Evolutionary conservation across 2,888 invertebrate species (phyloP).

Genomic region (Oithona nana): DNA sequence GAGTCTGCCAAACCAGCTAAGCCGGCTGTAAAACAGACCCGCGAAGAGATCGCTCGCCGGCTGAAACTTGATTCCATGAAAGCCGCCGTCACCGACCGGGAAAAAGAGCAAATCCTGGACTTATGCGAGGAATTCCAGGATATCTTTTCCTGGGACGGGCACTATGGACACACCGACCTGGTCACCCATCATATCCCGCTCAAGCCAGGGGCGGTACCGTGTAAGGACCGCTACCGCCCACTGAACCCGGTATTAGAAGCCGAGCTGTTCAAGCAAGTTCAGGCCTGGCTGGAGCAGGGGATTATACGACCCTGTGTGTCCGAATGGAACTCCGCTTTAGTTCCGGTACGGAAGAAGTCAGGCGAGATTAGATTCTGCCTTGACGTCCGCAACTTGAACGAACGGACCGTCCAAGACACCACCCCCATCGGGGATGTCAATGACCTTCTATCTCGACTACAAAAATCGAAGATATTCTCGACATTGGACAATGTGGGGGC

Average conservation of each 20-base stretch:
- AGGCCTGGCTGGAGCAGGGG: background rate
- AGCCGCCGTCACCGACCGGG: too few relatives aligned
- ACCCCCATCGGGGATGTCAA: background rate
- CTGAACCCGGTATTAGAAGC: background rate
- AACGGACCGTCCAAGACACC: background rate
- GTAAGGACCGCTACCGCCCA: too few relatives aligned
- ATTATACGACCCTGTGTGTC: background rate
- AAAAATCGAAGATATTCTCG: background rate
- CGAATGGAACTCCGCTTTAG: slow-evolving; percentile 11
- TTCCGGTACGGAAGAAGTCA: background rate
- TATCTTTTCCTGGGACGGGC: too few relatives aligned
- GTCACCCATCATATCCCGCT: too few relatives aligned
- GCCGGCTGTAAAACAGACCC: too few relatives aligned
- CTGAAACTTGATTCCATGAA: too few relatives aligned
- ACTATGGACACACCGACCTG: too few relatives aligned
- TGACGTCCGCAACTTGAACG: background rate
- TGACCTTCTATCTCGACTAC: background rate
- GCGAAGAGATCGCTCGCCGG: too few relatives aligned
- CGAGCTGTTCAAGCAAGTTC: background rate
- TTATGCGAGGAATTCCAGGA: too few relatives aligned
- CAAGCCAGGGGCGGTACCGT: too few relatives aligned
- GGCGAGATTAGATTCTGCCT: background rate
- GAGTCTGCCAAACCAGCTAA: too few relatives aligned
- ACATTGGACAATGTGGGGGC: slow-evolving; percentile 1
- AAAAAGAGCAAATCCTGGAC: too few relatives aligned